Base-by-base conservation (phyloP, 1,140 invertebrate genomes). In the Lanistes nyassanus region DNA sequence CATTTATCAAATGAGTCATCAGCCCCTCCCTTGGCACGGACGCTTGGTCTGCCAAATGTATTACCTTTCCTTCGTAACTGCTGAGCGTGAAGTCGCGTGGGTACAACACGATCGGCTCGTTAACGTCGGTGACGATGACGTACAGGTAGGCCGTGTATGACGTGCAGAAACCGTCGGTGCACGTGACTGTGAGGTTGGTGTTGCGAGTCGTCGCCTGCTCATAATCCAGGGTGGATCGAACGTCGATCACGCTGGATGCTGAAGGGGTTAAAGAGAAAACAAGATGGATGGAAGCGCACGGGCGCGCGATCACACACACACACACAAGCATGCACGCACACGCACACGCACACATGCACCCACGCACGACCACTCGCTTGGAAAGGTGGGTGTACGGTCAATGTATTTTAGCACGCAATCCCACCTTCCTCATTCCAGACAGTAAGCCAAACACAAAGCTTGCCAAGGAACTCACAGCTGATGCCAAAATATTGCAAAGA, bases 181-280 rank as follows among this genome's bases (percentile, higher is more conserved):
- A 74, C n/a, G 70, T 78, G 58, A 81, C 76, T 2, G 76, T 78
- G 47, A 81, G 19, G 31, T 75, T 80, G 60, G 72, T 76, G 64
- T 75, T 76, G 23, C 47, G 71, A 21, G 42, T 74, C 16, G 66
- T 58, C 23, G 67, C 72, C 37, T 71, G 74, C 60, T 81, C 76
- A 55, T 80, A 81, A 37, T 74, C 76, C 72, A 76, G 74, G 21
- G 53, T 72, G 31, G 31, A 19, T 36, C 70, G 51, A 19, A 81
- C 56, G 11, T 39, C 23, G 31, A 79, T 65, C 4, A 21, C 26
- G n/a, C 42, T 76, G 3, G 31, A 34, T 68, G 16, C 36, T 21
- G 65, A 2, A 39, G 29, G 51, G 23, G 51, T 53, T 26, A 23
- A n/a, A 60, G 56, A 60, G 4, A 60, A 60, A n/a, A 60, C 56